Evolutionary conservation across 2,888 invertebrate species (phyloP).

Genomic region (Diabrotica balteata): DNA sequence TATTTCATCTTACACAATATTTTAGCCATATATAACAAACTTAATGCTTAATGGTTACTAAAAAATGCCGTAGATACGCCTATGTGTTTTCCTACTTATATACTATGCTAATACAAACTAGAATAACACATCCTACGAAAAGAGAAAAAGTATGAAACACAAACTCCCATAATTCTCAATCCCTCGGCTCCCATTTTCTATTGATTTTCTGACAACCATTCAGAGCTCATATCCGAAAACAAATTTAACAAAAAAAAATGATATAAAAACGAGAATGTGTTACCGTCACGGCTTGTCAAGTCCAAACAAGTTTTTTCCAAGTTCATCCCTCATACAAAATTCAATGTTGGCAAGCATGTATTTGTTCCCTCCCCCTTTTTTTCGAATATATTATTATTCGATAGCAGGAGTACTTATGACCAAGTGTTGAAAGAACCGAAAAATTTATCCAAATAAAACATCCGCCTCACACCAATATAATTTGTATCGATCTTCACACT

Average conservation of each 20-base stretch:
- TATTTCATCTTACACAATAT: no score
- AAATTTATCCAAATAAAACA: conserved; percentile 10
- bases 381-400: conserved; percentile 11
- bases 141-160: neutral
- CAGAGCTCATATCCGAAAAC: conserved; percentile 14
- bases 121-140: neutral
- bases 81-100: no score
- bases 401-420: conserved; percentile 3
- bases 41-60: no score
- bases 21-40: no score
- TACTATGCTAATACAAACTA: neutral
- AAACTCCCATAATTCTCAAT: conserved; percentile 15
- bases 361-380: neutral
- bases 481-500: conserved; percentile 7
- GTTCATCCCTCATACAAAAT: conserved; percentile 16
- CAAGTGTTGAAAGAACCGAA: conserved; percentile 8
- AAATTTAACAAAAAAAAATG: conserved; percentile 15
- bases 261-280: conserved; percentile 19
- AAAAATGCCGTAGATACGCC: no score
- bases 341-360: conserved; percentile 5
- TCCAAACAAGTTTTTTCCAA: conserved; percentile 21
- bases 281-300: conserved; percentile 24
- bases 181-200: conserved; percentile 4
- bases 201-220: conserved; percentile 21
- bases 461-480: neutral